Evolutionary conservation across 2,113 vertebrate species (phyloP).

Genomic region (Heloderma charlesbogerti): DNA sequence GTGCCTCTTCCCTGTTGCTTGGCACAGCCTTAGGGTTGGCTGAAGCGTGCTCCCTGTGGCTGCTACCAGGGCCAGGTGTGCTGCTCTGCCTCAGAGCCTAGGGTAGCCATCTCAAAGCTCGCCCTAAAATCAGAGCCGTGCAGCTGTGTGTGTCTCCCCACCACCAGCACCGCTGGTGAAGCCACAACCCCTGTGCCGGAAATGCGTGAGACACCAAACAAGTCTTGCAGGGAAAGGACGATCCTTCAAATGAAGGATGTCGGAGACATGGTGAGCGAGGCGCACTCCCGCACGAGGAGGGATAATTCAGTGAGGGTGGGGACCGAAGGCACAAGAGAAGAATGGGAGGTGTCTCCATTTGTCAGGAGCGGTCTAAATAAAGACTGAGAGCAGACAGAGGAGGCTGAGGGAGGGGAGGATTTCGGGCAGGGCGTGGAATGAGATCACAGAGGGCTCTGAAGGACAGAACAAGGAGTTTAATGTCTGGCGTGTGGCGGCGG

Average conservation of each 20-base stretch:
- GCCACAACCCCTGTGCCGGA: conserved; percentile 19
- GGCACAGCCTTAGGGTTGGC: not conserved
- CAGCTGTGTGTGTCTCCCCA: not conserved
- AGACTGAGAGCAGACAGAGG: not conserved
- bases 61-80: not conserved
- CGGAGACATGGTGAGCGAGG: not conserved
- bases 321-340: not conserved
- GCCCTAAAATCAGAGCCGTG: not conserved
- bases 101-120: no score
- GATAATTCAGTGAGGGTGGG: conserved; percentile 1
- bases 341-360: not conserved
- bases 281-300: not conserved
- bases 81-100: no score
- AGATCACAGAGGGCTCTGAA: not conserved
- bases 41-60: not conserved
- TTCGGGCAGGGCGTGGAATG: not conserved
- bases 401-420: not conserved
- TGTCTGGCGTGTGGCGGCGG: not conserved
- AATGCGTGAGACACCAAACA: not conserved
- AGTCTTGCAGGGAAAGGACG: not conserved
- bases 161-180: not conserved
- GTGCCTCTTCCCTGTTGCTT: not conserved
- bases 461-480: not conserved
- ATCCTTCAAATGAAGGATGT: not conserved
- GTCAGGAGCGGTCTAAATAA: not conserved